Conservation (phyloP, 2,797 vertebrate genomes). For the Mareca strepera region DNA sequence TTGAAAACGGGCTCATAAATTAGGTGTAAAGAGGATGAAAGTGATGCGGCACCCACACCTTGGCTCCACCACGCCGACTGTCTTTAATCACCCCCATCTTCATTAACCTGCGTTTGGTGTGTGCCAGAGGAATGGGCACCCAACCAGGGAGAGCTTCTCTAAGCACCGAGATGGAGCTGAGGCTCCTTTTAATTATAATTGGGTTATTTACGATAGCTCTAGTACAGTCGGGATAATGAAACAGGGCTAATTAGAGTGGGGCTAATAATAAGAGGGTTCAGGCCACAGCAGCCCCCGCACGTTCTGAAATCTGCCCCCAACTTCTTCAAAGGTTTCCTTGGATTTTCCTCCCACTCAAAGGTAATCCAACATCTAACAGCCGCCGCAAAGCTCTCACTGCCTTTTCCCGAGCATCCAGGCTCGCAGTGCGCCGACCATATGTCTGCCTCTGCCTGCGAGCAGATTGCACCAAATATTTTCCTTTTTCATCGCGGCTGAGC, state of each 20-base stretch:
- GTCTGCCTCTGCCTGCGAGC: constrained; percentile 58
- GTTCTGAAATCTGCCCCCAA: not conserved
- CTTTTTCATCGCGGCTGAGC: constrained; percentile 36
- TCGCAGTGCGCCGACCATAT: not conserved
- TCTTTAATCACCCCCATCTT: not conserved
- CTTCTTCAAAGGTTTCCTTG: not conserved
- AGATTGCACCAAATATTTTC: constrained; percentile 69
- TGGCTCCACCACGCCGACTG: fast-evolving
- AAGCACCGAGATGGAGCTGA: not conserved
- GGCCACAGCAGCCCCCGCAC: not conserved
- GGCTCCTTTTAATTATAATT: not conserved
- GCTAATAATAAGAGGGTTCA: not conserved
- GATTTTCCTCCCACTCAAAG: not conserved
- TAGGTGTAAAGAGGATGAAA: not conserved
- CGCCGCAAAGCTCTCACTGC: not conserved
- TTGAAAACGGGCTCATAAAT: not conserved
- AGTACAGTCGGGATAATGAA: not conserved
- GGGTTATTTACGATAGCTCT: not conserved
- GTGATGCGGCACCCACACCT: fast-evolving
- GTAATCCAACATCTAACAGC: not conserved
- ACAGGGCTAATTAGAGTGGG: not conserved
- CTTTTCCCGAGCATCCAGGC: not conserved
- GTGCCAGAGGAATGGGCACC: not conserved
- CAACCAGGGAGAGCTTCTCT: not conserved
- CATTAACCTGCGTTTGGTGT: not conserved